Percentiles rank a stretch among this genome's conserved stretches.
phyloP scores from a whole-genome alignment of 2,888 invertebrate genomes.

The Eucera pruinosa region DNA sequence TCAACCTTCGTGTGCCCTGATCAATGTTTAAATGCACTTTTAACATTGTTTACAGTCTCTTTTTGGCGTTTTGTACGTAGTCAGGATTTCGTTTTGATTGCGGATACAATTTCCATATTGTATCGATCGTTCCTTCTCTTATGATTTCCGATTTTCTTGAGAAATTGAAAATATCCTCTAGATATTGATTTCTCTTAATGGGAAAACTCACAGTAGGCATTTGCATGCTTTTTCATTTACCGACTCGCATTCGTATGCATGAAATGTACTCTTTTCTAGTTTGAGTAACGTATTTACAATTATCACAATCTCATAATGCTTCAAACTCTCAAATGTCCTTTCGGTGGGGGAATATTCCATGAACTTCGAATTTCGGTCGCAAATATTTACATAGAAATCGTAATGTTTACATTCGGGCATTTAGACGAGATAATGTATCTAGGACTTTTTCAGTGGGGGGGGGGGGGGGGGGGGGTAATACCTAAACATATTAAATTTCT shows the following conservation, averaged over 20 bases:
- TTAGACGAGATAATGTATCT: constrained; percentile 47
- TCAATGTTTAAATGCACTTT: constrained; percentile 38
- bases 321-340: neutral
- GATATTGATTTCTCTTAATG: constrained; percentile 37
- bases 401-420: constrained; percentile 51
- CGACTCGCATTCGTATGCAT: neutral
- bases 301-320: no score
- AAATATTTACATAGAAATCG: constrained; percentile 59
- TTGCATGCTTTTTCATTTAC: constrained; percentile 19
- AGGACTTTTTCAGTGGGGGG: no score
- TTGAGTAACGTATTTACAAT: no score
- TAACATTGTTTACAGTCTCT: neutral
- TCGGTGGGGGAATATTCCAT: no score
- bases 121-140: neutral
- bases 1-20: constrained; percentile 57
- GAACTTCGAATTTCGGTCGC: constrained; percentile 12
- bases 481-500: no score
- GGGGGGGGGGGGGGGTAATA: no score
- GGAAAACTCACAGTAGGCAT: neutral
- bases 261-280: neutral
- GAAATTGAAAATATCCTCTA: neutral
- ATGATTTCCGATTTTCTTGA: neutral
- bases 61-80: neutral
- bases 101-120: neutral
- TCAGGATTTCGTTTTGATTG: neutral